Conservation (phyloP, 2,888 invertebrate genomes). For the Yponomeuta plumbellus region DNA sequence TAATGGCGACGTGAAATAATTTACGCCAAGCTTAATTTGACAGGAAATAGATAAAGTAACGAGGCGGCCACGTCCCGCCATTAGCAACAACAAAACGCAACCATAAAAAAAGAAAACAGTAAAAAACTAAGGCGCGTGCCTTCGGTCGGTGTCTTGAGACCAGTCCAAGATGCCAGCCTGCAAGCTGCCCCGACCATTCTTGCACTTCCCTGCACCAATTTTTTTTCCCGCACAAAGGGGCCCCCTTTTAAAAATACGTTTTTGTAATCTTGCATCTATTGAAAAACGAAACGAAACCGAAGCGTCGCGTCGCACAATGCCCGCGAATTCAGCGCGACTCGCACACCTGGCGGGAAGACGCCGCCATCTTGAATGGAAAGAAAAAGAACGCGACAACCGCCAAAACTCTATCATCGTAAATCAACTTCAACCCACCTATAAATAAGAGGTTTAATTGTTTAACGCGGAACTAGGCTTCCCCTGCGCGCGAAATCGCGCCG, state of each 20-base stretch:
- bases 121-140: slow-evolving; percentile 62
- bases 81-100: slow-evolving; percentile 13
- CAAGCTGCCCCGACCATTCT: slow-evolving; percentile 31
- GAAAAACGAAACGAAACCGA: slow-evolving; percentile 57
- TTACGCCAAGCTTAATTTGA: neutral
- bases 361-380: slow-evolving; percentile 19
- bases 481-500: slow-evolving; percentile 35
- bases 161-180: slow-evolving; percentile 33
- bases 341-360: slow-evolving; percentile 68
- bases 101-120: slow-evolving; percentile 46
- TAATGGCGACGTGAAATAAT: slow-evolving; percentile 5
- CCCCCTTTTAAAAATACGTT: slow-evolving; percentile 56
- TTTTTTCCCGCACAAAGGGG: slow-evolving; percentile 36
- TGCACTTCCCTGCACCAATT: slow-evolving; percentile 46
- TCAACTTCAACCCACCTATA: slow-evolving; percentile 49
- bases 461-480: slow-evolving; percentile 41
- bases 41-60: slow-evolving; percentile 14
- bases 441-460: slow-evolving; percentile 61
- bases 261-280: slow-evolving; percentile 71
- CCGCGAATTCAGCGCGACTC: slow-evolving; percentile 44
- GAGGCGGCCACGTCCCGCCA: neutral
- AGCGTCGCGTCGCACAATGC: slow-evolving; percentile 41
- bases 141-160: slow-evolving; percentile 23
- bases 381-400: slow-evolving; percentile 42
- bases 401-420: slow-evolving; percentile 42